A percentile compares a stretch with the other conserved stretches of the same genome.
These are phyloP conservation scores for Lepetodrilus schrolli DNA, from an alignment of 2,888 invertebrate genomes.

Conservation along the genomic window DNA sequence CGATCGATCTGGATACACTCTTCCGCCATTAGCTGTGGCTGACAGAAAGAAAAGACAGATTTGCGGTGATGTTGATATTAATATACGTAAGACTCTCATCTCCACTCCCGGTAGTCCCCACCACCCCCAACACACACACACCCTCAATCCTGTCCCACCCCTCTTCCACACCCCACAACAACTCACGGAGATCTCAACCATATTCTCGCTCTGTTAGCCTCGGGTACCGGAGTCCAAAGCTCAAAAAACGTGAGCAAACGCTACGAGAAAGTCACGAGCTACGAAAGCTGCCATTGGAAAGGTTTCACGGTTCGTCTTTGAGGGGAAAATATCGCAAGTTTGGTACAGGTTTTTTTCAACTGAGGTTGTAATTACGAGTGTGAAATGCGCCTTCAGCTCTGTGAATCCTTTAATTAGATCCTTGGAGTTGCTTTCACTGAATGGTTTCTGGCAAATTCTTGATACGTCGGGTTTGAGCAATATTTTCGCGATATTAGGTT, in stretches of 20 bases:
- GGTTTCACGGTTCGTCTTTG: constrained; percentile 5
- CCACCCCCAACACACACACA: neutral
- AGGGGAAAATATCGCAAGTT: neutral
- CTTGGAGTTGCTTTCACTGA: neutral
- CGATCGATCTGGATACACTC: too few species aligned
- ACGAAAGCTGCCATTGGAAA: neutral
- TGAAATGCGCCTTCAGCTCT: neutral
- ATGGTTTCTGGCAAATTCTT: neutral
- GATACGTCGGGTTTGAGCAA: neutral
- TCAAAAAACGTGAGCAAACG: neutral
- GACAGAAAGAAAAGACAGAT: too few species aligned
- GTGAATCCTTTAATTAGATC: neutral
- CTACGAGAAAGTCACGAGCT: neutral
- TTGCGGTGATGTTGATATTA: too few species aligned
- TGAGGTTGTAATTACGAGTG: neutral
- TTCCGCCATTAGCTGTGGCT: too few species aligned
- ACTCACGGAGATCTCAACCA: neutral
- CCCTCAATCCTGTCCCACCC: too few species aligned
- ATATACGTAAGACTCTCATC: too few species aligned
- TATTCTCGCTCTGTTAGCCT: neutral
- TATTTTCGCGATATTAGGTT: constrained; percentile 23
- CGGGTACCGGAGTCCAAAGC: neutral
- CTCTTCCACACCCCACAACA: too few species aligned
- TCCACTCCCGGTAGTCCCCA: neutral
- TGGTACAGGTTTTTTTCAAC: neutral